Base-by-base conservation (phyloP, 2,888 invertebrate genomes). In the Smittia sp. region DNA sequence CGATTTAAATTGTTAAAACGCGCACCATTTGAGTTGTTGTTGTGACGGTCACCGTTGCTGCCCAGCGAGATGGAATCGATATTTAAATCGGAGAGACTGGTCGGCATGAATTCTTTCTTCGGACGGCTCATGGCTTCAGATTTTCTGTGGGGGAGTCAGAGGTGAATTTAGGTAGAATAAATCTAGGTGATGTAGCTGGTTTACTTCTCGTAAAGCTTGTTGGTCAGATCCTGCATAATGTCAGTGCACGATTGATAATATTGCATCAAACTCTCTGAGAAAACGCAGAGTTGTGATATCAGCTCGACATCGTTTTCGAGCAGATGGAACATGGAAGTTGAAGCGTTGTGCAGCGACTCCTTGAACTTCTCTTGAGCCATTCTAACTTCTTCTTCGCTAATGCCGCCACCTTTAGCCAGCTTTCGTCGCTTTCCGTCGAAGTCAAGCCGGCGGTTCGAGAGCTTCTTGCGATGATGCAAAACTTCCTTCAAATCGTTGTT, bases 291-390 rank as follows among this genome's bases (percentile, higher is more conserved):
- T 82, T 93, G 92, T 72, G 91, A 90, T 75, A 94, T 90, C 84
- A 93, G 92, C 82, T 94, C 93, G 83, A 92, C 92, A 82, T 94
- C 93, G 82, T 92, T 93, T 81, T 91, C 91, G 78, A 94, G 85
- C 77, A 94, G 85, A 84, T 93, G 92, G 82, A 88, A 89, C 93
- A 94, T 94, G 79, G 93, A 92, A 85, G 90, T 87, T 84, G 92
- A 92, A 76, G 93, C 90, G 77, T 91, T 85, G 79, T 90, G 89
- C 76, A 93, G 87, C 74, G 92, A 92, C 82, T 93, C 93, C 62
- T 90, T 92, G 82, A 94, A 91, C 82, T 94, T 94, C 78, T 93
- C 93, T 82, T 93, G 92, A 0, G 93, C 92, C 80, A 88, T 85
- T 78, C 87, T 86, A 79, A 93, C 86, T 81, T 93, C 93, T 75